phyloP scores from a whole-genome alignment of 92 coral and sea anemone genomes.

The Chrysogorgia sp. region DNA sequence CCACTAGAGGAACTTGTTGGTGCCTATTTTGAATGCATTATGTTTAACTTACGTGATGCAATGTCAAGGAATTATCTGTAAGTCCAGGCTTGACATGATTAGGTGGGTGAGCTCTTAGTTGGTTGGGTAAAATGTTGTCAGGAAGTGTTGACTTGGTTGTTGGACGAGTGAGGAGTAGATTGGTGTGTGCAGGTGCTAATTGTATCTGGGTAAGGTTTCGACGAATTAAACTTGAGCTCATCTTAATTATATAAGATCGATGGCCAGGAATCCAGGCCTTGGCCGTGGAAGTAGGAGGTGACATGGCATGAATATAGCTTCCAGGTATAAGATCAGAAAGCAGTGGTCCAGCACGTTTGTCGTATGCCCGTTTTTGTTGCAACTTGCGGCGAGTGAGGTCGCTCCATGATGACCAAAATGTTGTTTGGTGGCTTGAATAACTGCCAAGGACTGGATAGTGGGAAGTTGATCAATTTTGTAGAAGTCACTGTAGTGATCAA shows the following conservation, averaged over 20 bases:
- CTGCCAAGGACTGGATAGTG: constrained; percentile 55
- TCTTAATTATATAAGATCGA: constrained; percentile 41
- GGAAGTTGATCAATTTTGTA: constrained; percentile 57
- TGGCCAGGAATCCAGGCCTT: constrained; percentile 60
- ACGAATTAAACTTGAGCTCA: constrained; percentile 24
- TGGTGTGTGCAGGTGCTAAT: no score
- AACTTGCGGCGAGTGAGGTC: constrained; percentile 41
- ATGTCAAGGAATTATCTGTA: no score
- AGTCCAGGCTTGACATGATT: no score
- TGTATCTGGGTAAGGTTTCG: no score
- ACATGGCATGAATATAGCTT: constrained; percentile 50
- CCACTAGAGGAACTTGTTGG: no score
- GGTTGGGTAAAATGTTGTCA: no score
- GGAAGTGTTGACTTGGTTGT: no score
- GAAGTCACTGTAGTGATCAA: constrained; percentile 64
- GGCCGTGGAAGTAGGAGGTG: constrained; percentile 52
- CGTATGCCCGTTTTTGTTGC: constrained; percentile 51
- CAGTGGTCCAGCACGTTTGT: constrained; percentile 49
- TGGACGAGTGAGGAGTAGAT: no score
- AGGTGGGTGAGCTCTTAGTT: no score
- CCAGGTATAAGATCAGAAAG: constrained; percentile 39
- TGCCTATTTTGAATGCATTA: no score
- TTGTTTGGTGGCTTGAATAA: constrained; percentile 56
- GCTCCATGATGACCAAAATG: constrained; percentile 54
- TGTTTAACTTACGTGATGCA: no score